These are phyloP conservation scores for Sparus aurata DNA, from an alignment of 2,797 vertebrate species.

Conservation along the genomic window DNA sequence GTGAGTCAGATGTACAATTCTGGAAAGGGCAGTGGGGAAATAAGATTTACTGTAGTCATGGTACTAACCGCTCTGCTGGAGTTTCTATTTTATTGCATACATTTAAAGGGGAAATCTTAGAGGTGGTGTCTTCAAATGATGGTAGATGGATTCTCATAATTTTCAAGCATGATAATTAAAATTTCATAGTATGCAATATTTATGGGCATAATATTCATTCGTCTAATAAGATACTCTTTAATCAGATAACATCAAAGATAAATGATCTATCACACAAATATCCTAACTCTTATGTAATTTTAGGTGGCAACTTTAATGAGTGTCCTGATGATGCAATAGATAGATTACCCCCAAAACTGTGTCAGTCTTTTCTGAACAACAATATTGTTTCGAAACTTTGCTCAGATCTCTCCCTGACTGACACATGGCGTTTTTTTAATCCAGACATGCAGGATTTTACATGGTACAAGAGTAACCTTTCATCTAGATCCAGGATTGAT, in stretches of 20 bases:
- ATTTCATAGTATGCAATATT: no score
- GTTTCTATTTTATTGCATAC: no score
- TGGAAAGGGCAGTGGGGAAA: no score
- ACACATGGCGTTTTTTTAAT: no score
- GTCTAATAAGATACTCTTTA: not conserved
- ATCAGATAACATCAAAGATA: conserved; percentile 1
- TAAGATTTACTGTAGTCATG: no score
- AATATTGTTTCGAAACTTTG: not conserved
- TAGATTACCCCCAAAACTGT: not conserved
- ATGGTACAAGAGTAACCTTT: not conserved
- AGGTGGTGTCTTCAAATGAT: no score
- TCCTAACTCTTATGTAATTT: conserved; percentile 2
- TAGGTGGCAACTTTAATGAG: conserved; percentile 1
- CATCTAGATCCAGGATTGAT: conserved; percentile 1
- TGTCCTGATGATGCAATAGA: not conserved
- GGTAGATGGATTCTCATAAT: no score
- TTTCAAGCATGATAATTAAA: no score
- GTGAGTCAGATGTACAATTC: no score
- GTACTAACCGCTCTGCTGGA: no score
- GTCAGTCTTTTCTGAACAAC: not conserved
- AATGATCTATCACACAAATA: not conserved
- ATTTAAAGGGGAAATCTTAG: no score
- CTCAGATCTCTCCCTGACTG: not conserved
- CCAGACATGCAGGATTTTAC: not conserved
- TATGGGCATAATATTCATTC: not conserved